These are phyloP conservation scores for Acanthis flammea DNA, from an alignment of 2,797 vertebrate species.

Conservation along the genomic window DNA sequence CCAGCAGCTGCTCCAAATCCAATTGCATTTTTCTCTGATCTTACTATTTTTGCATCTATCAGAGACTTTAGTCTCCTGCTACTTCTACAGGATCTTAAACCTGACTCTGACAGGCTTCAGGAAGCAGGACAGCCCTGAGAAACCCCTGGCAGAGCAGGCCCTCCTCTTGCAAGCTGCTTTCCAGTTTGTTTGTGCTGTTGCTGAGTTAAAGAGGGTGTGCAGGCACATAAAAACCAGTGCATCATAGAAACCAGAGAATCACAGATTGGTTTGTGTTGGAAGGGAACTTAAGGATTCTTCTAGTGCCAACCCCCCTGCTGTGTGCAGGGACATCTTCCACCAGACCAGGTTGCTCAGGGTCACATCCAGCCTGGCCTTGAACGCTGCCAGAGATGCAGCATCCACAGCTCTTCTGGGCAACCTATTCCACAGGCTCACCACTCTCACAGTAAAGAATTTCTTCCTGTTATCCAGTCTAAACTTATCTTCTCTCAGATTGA, in stretches of 20 bases:
- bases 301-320: neutral
- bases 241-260: neutral
- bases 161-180: neutral
- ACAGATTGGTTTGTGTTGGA: neutral
- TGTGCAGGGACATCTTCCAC: neutral
- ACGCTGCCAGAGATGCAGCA: neutral
- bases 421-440: neutral
- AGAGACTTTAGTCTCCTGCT: slow-evolving; percentile 27
- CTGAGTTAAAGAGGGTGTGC: neutral
- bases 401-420: neutral
- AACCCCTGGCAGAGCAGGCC: neutral
- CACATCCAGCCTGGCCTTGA: neutral
- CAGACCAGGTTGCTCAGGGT: neutral
- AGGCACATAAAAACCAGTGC: accelerated
- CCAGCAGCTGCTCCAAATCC: slow-evolving; percentile 28
- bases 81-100: neutral
- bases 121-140: neutral
- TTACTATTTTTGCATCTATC: slow-evolving; percentile 26
- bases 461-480: neutral
- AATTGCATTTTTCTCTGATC: slow-evolving; percentile 31
- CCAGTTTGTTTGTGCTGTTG: neutral
- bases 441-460: neutral
- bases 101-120: neutral
- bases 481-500: neutral
- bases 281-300: neutral